Conservation (phyloP, 2,113 vertebrate species). For the Crotalus helleri region DNA sequence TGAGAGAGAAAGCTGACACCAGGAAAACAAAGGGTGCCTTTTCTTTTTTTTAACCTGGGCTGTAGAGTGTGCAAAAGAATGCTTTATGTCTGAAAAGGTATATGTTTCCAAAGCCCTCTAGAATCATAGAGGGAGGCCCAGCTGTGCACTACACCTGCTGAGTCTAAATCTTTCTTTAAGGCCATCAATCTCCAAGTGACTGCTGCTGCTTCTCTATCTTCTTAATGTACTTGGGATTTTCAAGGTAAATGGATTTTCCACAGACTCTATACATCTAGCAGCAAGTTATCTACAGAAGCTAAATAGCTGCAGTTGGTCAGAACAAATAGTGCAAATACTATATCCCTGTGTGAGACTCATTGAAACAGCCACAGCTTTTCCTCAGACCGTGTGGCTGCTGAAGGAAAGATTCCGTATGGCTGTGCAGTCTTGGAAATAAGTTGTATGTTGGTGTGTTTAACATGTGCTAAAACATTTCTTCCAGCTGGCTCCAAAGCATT, state of each 20-base stretch:
- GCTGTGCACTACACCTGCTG: constrained; percentile 45
- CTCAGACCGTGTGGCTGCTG: background rate
- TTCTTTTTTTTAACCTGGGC: background rate
- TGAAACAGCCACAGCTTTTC: background rate
- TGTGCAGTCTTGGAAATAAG: background rate
- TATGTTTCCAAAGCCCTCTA: constrained; percentile 46
- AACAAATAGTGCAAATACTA: background rate
- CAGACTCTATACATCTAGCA: background rate
- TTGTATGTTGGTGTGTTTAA: background rate
- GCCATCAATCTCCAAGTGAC: constrained; percentile 42
- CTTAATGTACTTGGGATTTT: constrained; percentile 31
- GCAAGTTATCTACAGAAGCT: background rate
- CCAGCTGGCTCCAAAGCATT: background rate
- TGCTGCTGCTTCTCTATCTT: constrained; percentile 27
- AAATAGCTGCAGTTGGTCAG: background rate
- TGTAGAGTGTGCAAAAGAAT: constrained; percentile 46
- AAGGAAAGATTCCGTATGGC: background rate
- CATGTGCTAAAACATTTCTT: background rate
- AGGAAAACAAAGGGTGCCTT: background rate
- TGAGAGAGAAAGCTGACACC: constrained; percentile 1
- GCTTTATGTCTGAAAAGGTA: constrained; percentile 41
- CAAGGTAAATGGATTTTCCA: constrained; percentile 36
- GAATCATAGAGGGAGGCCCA: constrained; percentile 44
- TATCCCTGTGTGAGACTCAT: background rate
- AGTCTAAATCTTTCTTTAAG: constrained; percentile 60